Percentiles rank a stretch among this genome's conserved stretches.
Conservation (phyloP, 1,140 invertebrate species). For the Geopemphigus sp. region DNA sequence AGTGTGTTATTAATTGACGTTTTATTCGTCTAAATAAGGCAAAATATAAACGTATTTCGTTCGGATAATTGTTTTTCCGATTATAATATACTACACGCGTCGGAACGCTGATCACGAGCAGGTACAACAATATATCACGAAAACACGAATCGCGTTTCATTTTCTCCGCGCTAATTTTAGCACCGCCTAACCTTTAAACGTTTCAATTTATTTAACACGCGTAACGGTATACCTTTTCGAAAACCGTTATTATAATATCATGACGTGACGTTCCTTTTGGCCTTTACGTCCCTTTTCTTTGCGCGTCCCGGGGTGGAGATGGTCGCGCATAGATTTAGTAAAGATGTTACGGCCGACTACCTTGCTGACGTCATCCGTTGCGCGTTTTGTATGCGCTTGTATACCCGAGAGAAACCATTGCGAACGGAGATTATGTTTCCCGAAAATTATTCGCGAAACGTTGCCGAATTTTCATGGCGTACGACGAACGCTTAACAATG, state of each 20-base stretch:
- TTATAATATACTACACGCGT: too few species aligned
- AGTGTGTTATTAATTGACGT: too few species aligned
- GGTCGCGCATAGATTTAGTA: background rate
- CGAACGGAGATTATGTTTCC: background rate
- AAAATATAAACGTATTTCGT: too few species aligned
- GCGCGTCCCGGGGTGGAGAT: background rate
- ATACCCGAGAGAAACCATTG: background rate
- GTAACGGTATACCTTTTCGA: background rate
- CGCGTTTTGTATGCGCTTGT: background rate
- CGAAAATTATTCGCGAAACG: background rate
- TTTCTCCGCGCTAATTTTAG: background rate
- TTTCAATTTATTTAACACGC: background rate
- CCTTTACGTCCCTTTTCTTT: background rate
- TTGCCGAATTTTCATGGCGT: background rate
- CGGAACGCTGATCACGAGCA: too few species aligned
- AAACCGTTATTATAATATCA: background rate
- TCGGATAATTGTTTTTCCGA: too few species aligned
- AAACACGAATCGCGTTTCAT: background rate
- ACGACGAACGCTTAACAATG: too few species aligned
- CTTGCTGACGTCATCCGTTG: background rate
- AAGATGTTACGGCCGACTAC: background rate
- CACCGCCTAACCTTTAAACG: background rate
- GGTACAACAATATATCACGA: too few species aligned
- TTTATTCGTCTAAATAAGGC: too few species aligned
- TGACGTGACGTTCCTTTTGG: background rate